Base-by-base conservation (phyloP, 1,140 invertebrate species). In the Caenorhabditis latens region DNA sequence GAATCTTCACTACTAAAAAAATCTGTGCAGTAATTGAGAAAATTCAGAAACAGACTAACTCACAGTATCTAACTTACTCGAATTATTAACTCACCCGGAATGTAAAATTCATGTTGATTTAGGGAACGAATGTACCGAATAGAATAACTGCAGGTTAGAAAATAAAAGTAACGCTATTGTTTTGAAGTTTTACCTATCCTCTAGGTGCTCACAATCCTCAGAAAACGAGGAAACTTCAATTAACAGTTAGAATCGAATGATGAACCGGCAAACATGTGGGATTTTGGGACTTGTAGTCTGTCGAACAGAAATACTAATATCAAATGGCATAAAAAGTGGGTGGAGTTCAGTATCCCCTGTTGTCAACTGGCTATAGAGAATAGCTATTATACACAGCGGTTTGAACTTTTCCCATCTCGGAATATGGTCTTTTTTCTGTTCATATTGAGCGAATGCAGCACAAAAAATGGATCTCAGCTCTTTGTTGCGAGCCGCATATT, bases 401-500 rank as follows among this genome's bases (percentile, higher is more conserved):
- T 71, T 71, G 65, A 71, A 71, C 65, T 71, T 46, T 71, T 8
- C 13, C 19, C 65, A 46, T 8, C 16, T 43, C 7, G 42, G 65
- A 43, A 71, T 71, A 43, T 46, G 65, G 65, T 46, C 42, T 43
- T 46, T 43, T 71, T 32, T 71, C 65, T 71, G 65, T 71, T 71
- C 65, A 71, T 71, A 71, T 71, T 71, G 21, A n/a, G 40, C 19
- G 61, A 65, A 65, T 65, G 24, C 61, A 13, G 21, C 24, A 65
- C 24, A 65, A 65, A 42, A 65, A 65, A 24, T 32, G 65, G n/a
- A 71, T 32, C 4, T 8, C 5, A 65, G 61, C 61, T 8, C 42
- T 43, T 71, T 71, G 65, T 71, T 71, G 65, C 65, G 42, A 43
- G 65, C 65, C 8, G 42, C 14, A 71, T 71, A 71, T 46, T 71